These are phyloP conservation scores for Papilio polyxenes DNA, from an alignment of 1,140 invertebrate species.

Conservation along the genomic window DNA sequence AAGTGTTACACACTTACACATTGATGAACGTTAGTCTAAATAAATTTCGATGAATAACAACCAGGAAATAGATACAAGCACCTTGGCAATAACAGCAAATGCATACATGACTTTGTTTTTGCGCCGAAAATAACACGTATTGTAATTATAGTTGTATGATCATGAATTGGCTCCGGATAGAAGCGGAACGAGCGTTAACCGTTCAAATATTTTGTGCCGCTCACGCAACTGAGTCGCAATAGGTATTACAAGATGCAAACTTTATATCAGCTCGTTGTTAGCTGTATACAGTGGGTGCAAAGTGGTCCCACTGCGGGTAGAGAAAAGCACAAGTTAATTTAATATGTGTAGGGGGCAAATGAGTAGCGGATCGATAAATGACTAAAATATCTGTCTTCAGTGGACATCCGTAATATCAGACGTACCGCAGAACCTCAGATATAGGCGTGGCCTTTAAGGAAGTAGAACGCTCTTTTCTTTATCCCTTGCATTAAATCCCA, in stretches of 20 bases:
- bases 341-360: too few relatives aligned
- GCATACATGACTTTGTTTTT: slow-evolving; percentile 26
- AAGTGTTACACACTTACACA: neutral
- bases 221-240: slow-evolving; percentile 23
- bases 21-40: neutral
- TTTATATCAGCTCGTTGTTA: neutral
- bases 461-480: neutral
- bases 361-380: too few relatives aligned
- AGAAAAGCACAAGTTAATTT: too few relatives aligned
- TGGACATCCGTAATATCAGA: too few relatives aligned
- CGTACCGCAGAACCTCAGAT: neutral
- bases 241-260: neutral
- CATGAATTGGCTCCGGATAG: slow-evolving; percentile 29
- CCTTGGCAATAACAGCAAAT: slow-evolving; percentile 25
- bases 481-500: neutral
- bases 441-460: neutral
- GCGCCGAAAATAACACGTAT: neutral
- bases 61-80: neutral
- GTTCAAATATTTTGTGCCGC: slow-evolving; percentile 26
- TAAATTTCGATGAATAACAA: slow-evolving; percentile 2
- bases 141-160: slow-evolving; percentile 17
- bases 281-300: too few relatives aligned
- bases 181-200: slow-evolving; percentile 16
- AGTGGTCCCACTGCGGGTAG: neutral
- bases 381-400: too few relatives aligned